These are phyloP conservation scores for Leptonema lineaticorne DNA, from an alignment of 1,140 invertebrate species.

Conservation along the genomic window DNA sequence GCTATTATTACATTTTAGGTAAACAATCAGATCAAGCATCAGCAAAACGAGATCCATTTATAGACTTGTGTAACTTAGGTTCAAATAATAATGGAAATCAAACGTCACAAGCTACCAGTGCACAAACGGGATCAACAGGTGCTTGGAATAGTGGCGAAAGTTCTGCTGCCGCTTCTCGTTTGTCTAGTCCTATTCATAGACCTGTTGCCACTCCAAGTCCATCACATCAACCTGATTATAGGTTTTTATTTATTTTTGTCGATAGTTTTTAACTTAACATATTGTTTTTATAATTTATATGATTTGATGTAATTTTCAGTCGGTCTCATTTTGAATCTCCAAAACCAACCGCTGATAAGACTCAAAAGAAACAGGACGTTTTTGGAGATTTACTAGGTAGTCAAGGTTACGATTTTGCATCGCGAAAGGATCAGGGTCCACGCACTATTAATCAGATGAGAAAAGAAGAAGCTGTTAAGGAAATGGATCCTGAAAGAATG, in stretches of 20 bases:
- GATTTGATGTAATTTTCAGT: constrained; percentile 48
- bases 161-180: constrained; percentile 31
- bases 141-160: constrained; percentile 38
- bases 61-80: constrained; percentile 57
- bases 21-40: constrained; percentile 40
- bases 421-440: constrained; percentile 74
- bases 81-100: constrained; percentile 22
- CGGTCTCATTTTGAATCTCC: constrained; percentile 66
- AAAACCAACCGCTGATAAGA: constrained; percentile 49
- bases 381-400: constrained; percentile 89
- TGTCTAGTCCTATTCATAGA: constrained; percentile 43
- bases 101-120: constrained; percentile 19
- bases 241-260: constrained; percentile 40
- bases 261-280: not conserved
- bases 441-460: constrained; percentile 92
- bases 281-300: not conserved
- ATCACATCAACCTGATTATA: constrained; percentile 54
- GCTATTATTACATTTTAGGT: constrained; percentile 35
- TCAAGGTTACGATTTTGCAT: constrained; percentile 81
- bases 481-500: constrained; percentile 90
- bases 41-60: constrained; percentile 55
- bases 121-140: not conserved
- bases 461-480: constrained; percentile 80
- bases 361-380: constrained; percentile 62
- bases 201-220: constrained; percentile 50